Base-by-base conservation (phyloP, 2,888 invertebrate genomes). In the Drosophila niveifrons region DNA sequence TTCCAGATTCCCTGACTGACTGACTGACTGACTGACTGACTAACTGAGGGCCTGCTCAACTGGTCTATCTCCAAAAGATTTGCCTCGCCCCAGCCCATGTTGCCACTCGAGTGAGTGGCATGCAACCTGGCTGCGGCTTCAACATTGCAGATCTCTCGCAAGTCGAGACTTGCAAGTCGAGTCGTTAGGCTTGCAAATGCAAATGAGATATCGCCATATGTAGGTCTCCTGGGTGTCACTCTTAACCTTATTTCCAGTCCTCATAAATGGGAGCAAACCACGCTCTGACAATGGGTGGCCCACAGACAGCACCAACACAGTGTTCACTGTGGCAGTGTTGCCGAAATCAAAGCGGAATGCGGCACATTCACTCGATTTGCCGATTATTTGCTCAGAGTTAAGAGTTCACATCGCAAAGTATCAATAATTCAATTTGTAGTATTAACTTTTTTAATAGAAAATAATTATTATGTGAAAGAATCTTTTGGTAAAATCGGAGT, bases 161-260 rank as follows among this genome's bases (percentile, higher is more conserved):
- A 29, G 57, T 56, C 9, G 48, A 62, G 58, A 36, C 23, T 50
- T 71, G 23, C 15, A 39, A 15, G 17, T 53, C 31, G 76, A 56
- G 69, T 83, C 89, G 84, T 85, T 85, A 85, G 82, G 70, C 68
- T 44, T n/a, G 62, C 68, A 80, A 89, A 85, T 89, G 88, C 89
- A 89, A 85, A 83, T 83, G 83, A 83, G 83, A 47, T 64, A 52
- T 59, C 55, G 80, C 86, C 86, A 77, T 88, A 88, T 84, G 88
- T 84, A 80, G 84, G 84, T 84, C 89, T 88, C 80, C 67, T 77
- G 85, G 84, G 89, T 85, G 85, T 87, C 85, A 87, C 85, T 89
- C 85, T 85, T 89, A 85, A 85, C 85, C 85, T 79, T 87, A 81
- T 85, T 85, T 78, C 71, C 56, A 72, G 31, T 71, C 56, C 66